Conservation (phyloP, 2,113 vertebrate species). For the Trachemys scripta region DNA sequence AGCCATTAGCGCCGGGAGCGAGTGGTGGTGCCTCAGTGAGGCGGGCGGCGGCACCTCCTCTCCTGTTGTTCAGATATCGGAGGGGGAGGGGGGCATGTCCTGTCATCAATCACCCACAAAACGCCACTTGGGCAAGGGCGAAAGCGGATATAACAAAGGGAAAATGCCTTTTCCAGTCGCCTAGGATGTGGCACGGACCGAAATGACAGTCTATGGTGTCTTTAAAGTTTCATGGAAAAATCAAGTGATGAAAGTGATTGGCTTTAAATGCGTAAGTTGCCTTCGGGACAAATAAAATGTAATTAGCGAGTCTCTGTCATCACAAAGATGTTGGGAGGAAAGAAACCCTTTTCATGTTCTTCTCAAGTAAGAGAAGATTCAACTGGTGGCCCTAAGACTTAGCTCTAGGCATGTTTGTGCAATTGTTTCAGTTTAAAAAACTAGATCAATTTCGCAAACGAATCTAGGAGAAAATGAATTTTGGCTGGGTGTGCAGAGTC, state of each 20-base stretch:
- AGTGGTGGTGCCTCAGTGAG: constrained; percentile 15
- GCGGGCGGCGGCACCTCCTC: constrained; percentile 56
- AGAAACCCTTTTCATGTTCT: neutral
- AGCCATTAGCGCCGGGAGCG: constrained; percentile 57
- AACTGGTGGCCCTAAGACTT: neutral
- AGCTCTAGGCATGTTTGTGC: neutral
- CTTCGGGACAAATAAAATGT: constrained; percentile 63
- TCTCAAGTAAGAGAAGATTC: neutral
- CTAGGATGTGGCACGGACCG: neutral
- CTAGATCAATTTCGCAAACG: neutral
- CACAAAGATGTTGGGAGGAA: neutral
- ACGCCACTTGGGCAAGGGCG: constrained; percentile 72
- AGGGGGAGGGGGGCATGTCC: constrained; percentile 52
- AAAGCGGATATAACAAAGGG: constrained; percentile 78
- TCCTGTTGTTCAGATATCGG: neutral
- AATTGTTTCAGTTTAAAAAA: constrained; percentile 11
- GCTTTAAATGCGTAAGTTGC: constrained; percentile 17
- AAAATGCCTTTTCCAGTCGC: neutral
- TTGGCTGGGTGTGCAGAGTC: neutral
- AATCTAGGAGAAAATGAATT: neutral
- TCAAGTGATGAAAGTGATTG: neutral
- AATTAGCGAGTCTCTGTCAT: neutral
- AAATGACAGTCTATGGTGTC: neutral
- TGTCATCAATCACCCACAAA: constrained; percentile 80
- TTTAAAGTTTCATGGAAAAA: constrained; percentile 19